Evolutionary conservation across 92 coral and sea anemone genomes (phyloP).

Genomic region (Ricordea florida): DNA sequence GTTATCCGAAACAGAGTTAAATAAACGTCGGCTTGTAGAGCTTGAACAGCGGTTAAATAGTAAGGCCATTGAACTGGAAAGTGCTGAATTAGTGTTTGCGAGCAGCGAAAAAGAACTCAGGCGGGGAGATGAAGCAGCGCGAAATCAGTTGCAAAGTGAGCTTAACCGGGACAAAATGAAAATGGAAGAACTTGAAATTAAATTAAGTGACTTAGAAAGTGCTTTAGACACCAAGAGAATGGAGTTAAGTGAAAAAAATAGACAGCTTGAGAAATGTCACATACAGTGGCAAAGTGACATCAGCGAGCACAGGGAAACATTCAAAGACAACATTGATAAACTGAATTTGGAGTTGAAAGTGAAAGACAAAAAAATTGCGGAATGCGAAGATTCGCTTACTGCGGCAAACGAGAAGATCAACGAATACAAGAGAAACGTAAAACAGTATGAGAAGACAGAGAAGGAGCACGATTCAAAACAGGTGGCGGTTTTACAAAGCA

Average conservation of each 20-base stretch:
- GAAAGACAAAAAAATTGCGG: conserved; percentile 7
- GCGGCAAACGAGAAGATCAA: conserved; percentile 25
- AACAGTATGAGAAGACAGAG: conserved; percentile 13
- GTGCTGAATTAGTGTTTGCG: neutral
- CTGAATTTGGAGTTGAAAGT: conserved; percentile 37
- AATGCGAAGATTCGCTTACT: neutral
- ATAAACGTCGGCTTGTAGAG: conserved; percentile 18
- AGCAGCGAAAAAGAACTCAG: conserved; percentile 6
- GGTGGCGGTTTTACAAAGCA: conserved; percentile 48
- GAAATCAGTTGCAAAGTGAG: conserved; percentile 13
- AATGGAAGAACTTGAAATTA: conserved; percentile 24
- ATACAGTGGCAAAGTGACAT: conserved; percentile 20
- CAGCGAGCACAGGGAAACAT: conserved; percentile 47
- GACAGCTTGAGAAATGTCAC: conserved; percentile 33
- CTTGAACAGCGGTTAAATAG: conserved; percentile 52
- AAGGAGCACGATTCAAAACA: neutral
- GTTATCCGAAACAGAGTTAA: conserved; percentile 42
- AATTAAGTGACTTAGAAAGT: conserved; percentile 14
- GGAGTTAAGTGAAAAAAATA: conserved; percentile 10
- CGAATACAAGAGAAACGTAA: conserved; percentile 23
- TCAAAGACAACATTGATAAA: conserved; percentile 30
- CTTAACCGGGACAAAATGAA: conserved; percentile 5
- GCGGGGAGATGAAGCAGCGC: neutral
- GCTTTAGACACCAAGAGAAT: conserved; percentile 10
- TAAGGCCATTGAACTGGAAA: conserved; percentile 15